Evolutionary conservation across 2,113 vertebrate species (phyloP), one percentile per base, ranked within the genome.

Genomic region (Periophthalmus modestus): DNA sequence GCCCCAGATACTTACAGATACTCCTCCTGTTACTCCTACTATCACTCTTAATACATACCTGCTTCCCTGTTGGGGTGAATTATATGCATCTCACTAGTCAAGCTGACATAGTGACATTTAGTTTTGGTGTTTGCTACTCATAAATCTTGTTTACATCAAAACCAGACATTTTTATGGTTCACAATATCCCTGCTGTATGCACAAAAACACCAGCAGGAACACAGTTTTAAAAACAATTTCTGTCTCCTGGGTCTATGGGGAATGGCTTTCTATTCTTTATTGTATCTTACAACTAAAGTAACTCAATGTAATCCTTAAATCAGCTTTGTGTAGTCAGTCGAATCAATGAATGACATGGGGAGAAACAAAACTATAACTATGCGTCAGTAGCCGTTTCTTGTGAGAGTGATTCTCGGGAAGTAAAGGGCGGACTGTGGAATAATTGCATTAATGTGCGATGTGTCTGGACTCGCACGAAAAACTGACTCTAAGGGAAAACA

Each of bases 401-500:
- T 63, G 61, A 36, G 61, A 9, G 59, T 63, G 14, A 36, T 36
- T 66, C 39, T 48, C 52, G 52, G 36, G 14, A 21, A 39, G 18
- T 54, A 47, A 72, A 65, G 61, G 47, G 36, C 46, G n/a, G 43
- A 9, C 2, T 6, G n/a, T 57, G 50, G 58, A 52, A 71, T 52
- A 58, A 71, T 47, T 52, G 33, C 36, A 48, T 65, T 36, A 65
- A 69, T 71, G 54, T 71, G 46, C 9, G 15, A 28, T 59, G 59
- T 61, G 62, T 50, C 28, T 55, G 54, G 71, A 62, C 66, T 21
- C 28, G 67, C 14, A 23, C 58, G 58, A 36, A 18, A 57, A 55
- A 47, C 16, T 57, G n/a, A 2, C 39, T 68, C 39, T 58, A 24
- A 34, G 74, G 47, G 63, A 52, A 75, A 39, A 67, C n/a, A 71